Evolutionary conservation across 2,797 vertebrate species (phyloP).

Genomic region (Heliangelus exortis): DNA sequence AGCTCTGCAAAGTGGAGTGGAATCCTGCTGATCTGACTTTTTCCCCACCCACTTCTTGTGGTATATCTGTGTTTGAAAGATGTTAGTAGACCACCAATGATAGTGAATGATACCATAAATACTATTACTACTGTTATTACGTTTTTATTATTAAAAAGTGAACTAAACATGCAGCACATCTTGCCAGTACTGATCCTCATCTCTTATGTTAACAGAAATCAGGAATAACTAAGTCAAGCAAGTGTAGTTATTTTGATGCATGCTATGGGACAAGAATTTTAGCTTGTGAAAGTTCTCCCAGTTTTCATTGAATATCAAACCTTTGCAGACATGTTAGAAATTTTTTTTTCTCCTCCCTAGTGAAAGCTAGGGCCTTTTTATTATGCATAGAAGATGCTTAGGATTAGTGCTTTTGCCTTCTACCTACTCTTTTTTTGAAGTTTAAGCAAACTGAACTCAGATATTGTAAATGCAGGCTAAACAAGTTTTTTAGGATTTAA

Average conservation of each 20-base stretch:
- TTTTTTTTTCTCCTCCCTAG: not conserved
- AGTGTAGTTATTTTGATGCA: not conserved
- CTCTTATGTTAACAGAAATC: not conserved
- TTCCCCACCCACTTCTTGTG: not conserved
- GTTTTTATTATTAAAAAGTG: not conserved
- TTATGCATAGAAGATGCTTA: not conserved
- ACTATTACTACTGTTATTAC: not conserved
- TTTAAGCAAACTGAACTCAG: not conserved
- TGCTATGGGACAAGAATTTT: not conserved
- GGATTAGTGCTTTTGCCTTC: not conserved
- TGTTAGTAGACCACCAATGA: too few species aligned
- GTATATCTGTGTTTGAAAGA: not conserved
- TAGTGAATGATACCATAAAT: too few species aligned
- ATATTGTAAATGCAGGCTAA: not conserved
- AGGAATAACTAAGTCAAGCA: not conserved
- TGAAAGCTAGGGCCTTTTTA: not conserved
- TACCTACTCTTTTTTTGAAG: not conserved
- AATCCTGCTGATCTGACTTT: not conserved
- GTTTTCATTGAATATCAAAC: not conserved
- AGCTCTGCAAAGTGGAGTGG: not conserved
- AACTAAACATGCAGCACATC: not conserved
- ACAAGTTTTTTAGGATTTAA: not conserved
- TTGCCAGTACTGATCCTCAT: not conserved
- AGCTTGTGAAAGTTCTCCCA: not conserved
- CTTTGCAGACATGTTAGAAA: not conserved